Base-by-base conservation (phyloP, 2,797 vertebrate genomes). In the Paratrypauchen microcephalus region DNA sequence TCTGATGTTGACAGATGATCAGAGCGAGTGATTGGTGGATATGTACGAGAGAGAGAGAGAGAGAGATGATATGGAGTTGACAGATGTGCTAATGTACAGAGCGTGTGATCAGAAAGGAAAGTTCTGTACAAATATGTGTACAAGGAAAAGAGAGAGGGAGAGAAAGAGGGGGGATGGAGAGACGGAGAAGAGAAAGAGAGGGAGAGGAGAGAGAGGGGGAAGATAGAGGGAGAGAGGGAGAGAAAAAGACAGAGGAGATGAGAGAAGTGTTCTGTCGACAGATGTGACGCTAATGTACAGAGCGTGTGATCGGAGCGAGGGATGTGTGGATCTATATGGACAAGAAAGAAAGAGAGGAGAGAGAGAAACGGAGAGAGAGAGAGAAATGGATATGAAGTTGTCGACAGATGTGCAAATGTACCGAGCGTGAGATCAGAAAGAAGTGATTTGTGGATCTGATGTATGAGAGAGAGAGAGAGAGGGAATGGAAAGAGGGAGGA, bases 111-210 rank as follows among this genome's bases (percentile, higher is more conserved):
- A 50, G 48, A 50, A 6, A 6, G 19, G n/a, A 36, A 6, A 6
- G 11, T 1, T 41, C 13, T 41, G 39, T 41, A 41, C 9, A 41
- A 2, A 11, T 12, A 41, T 16, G 4, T 16, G 47, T 2, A 48
- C 15, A 19, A 6, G 18, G 6, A 8, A n/a, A 18, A 50, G 18
- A 48, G 16, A 73, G 69, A 68, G 3, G 50, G 76, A 77, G 71
- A 78, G 45, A 48, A n/a, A n/a, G n/a, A 48, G 15, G 15, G 47
- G 15, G 47, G 16, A 19, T 4, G 47, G 13, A 48, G 47, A 16
- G 18, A 19, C 1, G 24, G 24, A 13, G 78, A 87, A 89, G 83
- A 81, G 80, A 86, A 1, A 45, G 45, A 58, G 52, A 62, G 79
- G 75, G 78, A 54, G 16, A 48, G 75, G 78, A 54, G 16, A 48